Evolutionary conservation across 2,113 vertebrate genomes (phyloP).

Genomic region (Cyanoramphus novaezelandiae): DNA sequence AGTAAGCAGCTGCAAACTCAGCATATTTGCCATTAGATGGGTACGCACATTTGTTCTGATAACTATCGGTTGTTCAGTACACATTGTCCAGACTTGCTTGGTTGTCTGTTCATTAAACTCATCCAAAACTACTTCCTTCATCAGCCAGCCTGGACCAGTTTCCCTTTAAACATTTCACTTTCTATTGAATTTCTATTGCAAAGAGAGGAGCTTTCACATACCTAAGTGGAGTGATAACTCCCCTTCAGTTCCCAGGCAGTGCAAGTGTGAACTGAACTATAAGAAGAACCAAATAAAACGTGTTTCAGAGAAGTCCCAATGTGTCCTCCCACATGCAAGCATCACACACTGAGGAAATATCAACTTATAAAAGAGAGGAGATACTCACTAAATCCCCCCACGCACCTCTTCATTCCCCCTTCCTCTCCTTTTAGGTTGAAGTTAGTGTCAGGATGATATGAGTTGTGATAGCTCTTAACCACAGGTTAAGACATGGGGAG

Average conservation of each 20-base stretch:
- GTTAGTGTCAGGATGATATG: not conserved
- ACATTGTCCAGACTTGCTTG: not conserved
- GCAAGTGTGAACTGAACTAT: not conserved
- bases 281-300: not conserved
- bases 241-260: not conserved
- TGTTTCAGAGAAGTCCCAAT: not conserved
- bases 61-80: not conserved
- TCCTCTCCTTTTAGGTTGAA: not conserved
- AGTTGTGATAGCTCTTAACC: not conserved
- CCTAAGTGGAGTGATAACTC: not conserved
- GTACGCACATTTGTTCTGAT: not conserved
- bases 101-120: constrained; percentile 4
- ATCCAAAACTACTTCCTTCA: not conserved
- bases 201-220: not conserved
- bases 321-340: not conserved
- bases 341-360: not conserved
- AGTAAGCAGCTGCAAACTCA: not conserved
- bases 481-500: not conserved
- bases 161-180: constrained; percentile 21
- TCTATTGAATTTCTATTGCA: not conserved
- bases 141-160: constrained; percentile 20
- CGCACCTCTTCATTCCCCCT: not conserved
- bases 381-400: not conserved
- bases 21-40: not conserved
- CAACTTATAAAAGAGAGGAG: not conserved